These are phyloP conservation scores for Schmidtea mediterranea DNA, from an alignment of 1,140 invertebrate genomes.

Conservation along the genomic window DNA sequence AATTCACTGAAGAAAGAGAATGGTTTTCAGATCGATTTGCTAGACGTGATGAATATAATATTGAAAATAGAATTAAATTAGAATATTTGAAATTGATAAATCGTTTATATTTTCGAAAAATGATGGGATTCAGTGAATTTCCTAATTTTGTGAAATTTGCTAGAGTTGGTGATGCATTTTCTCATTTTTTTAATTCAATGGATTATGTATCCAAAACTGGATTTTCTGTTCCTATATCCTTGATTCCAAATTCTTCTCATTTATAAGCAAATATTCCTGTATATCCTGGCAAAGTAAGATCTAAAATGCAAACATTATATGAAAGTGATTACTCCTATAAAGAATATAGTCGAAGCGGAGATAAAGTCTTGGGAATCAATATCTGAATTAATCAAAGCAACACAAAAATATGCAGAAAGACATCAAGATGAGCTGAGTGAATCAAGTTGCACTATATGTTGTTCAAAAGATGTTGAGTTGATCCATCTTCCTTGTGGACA, in stretches of 20 bases:
- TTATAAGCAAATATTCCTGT: constrained; percentile 76
- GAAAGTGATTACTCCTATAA: constrained; percentile 44
- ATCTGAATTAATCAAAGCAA: no score
- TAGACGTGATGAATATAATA: no score
- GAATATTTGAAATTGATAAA: neutral
- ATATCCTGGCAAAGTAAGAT: constrained; percentile 63
- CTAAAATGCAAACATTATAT: constrained; percentile 39
- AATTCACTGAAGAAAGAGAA: no score
- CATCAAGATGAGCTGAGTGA: no score
- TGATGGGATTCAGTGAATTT: constrained; percentile 1
- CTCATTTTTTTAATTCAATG: neutral
- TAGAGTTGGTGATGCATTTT: neutral
- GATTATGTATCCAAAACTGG: neutral
- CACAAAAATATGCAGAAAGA: no score
- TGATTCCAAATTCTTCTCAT: constrained; percentile 87
- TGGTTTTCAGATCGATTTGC: no score
- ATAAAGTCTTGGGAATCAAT: constrained; percentile 33
- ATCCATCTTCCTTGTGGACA: no score
- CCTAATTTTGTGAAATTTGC: neutral
- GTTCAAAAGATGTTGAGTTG: no score
- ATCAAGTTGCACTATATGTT: no score
- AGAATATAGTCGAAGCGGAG: constrained; percentile 27
- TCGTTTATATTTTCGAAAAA: constrained; percentile 1
- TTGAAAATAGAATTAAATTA: no score
- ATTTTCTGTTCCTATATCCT: constrained; percentile 30